phyloP scores from a whole-genome alignment of 64 coral and sea anemone genomes.

The Porites australiensis region DNA sequence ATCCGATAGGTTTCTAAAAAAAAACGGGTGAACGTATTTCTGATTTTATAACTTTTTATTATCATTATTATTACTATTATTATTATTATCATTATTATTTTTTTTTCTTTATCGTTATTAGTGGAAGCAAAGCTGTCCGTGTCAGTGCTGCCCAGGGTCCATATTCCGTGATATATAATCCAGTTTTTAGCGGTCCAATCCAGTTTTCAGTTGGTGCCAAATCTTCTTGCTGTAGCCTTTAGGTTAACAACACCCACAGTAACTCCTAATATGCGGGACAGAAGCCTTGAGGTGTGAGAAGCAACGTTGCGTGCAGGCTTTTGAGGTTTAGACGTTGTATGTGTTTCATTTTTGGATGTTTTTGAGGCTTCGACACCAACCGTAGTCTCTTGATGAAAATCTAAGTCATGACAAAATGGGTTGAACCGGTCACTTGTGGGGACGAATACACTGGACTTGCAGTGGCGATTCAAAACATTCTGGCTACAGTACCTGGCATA shows the following conservation, averaged over 20 bases:
- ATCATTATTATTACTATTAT: no score
- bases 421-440: neutral
- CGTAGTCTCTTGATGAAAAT: neutral
- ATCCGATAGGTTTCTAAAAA: no score
- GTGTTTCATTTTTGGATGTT: neutral
- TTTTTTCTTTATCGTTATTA: no score
- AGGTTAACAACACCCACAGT: neutral
- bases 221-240: neutral
- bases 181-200: neutral
- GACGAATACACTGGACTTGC: neutral
- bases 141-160: neutral
- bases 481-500: conserved; percentile 14
- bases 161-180: neutral
- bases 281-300: neutral
- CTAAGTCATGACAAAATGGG: neutral
- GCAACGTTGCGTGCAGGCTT: neutral
- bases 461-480: conserved; percentile 14
- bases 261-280: conserved; percentile 1
- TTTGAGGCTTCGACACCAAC: neutral
- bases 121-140: no score
- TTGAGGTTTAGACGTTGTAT: neutral
- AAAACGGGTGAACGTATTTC: no score
- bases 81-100: no score
- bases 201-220: neutral
- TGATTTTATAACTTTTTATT: no score